Percentiles rank a stretch among this genome's conserved stretches.
phyloP scores from a whole-genome alignment of 2,888 invertebrate genomes.

The Cremastinae sp. region DNA sequence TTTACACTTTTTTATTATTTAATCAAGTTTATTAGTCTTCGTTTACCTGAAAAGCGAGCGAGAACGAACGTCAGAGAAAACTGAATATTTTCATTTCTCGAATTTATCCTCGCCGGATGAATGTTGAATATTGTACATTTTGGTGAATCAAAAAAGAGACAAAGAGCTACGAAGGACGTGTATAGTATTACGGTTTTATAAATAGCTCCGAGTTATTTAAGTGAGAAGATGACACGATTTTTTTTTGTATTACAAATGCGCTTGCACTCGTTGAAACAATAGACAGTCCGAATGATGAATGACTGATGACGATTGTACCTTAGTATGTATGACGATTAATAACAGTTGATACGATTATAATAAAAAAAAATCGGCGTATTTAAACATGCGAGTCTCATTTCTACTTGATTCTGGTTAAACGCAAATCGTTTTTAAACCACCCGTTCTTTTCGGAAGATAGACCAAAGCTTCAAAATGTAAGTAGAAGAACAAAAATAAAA shows the following conservation, averaged over 20 bases:
- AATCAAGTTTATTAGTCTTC: slow-evolving; percentile 40
- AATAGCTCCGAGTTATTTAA: slow-evolving; percentile 47
- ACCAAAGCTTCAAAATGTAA: too few relatives aligned
- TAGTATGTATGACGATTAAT: slow-evolving; percentile 67
- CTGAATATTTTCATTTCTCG: background rate
- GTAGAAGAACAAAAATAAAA: too few relatives aligned
- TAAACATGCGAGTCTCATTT: slow-evolving; percentile 47
- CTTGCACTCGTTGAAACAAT: slow-evolving; percentile 64
- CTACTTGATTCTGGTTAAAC: background rate
- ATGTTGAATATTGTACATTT: slow-evolving; percentile 64
- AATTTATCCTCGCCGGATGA: slow-evolving; percentile 18
- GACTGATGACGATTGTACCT: slow-evolving; percentile 73
- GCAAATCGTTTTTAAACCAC: background rate
- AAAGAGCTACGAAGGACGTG: slow-evolving; percentile 26
- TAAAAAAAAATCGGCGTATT: slow-evolving; percentile 57
- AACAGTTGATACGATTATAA: slow-evolving; percentile 59
- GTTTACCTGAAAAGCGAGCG: slow-evolving; percentile 16
- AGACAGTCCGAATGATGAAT: slow-evolving; percentile 66
- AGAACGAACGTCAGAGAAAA: background rate
- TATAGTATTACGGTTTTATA: slow-evolving; percentile 71
- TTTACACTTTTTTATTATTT: slow-evolving; percentile 30
- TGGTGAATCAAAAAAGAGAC: slow-evolving; percentile 54
- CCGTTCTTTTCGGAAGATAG: background rate
- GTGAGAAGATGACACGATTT: slow-evolving; percentile 29
- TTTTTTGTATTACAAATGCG: slow-evolving; percentile 68